A percentile compares a stretch with the other conserved stretches of the same genome.
These are phyloP conservation scores for Astyanax mexicanus DNA, from an alignment of 2,797 vertebrate species.

Conservation along the genomic window DNA sequence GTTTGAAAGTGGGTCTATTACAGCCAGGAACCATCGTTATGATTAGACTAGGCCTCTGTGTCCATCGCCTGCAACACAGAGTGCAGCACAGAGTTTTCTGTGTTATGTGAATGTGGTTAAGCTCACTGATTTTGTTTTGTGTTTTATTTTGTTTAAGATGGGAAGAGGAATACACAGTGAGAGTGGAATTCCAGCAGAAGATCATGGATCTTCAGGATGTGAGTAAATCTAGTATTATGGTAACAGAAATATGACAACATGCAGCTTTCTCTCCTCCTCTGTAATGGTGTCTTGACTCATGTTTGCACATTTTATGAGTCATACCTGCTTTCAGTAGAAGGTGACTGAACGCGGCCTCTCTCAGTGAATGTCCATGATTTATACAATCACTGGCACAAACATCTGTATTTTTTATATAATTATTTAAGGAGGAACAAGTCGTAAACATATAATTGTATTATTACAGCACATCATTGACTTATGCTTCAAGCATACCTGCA, in stretches of 20 bases:
- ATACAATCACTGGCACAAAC: too few relatives aligned
- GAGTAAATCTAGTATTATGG: slow-evolving; percentile 38
- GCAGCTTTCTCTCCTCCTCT: background rate
- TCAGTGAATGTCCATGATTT: too few relatives aligned
- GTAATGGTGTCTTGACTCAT: too few relatives aligned
- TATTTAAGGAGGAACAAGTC: too few relatives aligned
- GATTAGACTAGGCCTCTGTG: too few relatives aligned
- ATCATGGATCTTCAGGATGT: slow-evolving; percentile 94
- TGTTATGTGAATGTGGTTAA: background rate
- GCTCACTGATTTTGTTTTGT: background rate
- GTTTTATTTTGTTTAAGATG: slow-evolving; percentile 78
- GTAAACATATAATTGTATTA: too few relatives aligned
- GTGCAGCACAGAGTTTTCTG: background rate
- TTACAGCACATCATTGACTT: too few relatives aligned
- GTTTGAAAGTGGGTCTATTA: background rate
- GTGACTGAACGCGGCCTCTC: background rate
- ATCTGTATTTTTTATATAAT: too few relatives aligned
- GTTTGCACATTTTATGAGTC: too few relatives aligned
- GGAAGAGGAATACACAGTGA: slow-evolving; percentile 95
- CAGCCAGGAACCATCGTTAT: too few relatives aligned
- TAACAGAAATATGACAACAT: background rate
- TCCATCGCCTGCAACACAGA: too few relatives aligned
- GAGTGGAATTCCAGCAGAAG: slow-evolving; percentile 91
- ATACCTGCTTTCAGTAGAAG: background rate
- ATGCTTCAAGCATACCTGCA: too few relatives aligned